These are phyloP conservation scores for Philypnodon macrostomus DNA, from an alignment of 2,797 vertebrate genomes.

Conservation along the genomic window DNA sequence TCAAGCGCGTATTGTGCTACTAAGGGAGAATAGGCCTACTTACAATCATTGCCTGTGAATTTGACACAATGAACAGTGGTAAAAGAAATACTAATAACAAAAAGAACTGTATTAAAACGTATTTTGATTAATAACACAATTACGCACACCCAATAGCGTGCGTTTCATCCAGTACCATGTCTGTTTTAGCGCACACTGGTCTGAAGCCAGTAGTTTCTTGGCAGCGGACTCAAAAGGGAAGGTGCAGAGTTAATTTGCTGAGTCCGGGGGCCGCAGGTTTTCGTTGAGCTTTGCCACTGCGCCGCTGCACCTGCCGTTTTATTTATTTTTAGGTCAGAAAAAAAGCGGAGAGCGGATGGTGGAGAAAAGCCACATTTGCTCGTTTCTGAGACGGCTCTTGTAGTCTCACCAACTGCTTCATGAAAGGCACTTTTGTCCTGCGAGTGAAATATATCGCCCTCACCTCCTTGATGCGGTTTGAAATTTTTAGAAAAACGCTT, in stretches of 20 bases:
- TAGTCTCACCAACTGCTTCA: no score
- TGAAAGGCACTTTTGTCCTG: conserved; percentile 77
- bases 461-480: conserved; percentile 76
- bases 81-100: no score
- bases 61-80: no score
- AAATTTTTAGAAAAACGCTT: conserved; percentile 59
- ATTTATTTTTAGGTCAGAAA: conserved; percentile 75
- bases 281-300: conserved; percentile 49
- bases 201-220: conserved; percentile 52
- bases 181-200: conserved; percentile 38
- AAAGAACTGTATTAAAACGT: no score
- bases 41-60: not conserved
- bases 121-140: not conserved
- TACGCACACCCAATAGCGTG: not conserved
- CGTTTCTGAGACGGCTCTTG: conserved; percentile 64
- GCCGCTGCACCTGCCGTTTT: conserved; percentile 77
- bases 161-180: conserved; percentile 19
- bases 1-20: no score
- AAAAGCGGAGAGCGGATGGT: conserved; percentile 66
- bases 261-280: conserved; percentile 59
- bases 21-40: no score
- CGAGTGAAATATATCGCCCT: conserved; percentile 74
- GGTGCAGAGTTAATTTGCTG: conserved; percentile 65
- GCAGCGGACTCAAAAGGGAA: conserved; percentile 36
- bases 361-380: conserved; percentile 68